phyloP scores from a whole-genome alignment of 2,888 invertebrate genomes.

The Nyleta sp. region DNA sequence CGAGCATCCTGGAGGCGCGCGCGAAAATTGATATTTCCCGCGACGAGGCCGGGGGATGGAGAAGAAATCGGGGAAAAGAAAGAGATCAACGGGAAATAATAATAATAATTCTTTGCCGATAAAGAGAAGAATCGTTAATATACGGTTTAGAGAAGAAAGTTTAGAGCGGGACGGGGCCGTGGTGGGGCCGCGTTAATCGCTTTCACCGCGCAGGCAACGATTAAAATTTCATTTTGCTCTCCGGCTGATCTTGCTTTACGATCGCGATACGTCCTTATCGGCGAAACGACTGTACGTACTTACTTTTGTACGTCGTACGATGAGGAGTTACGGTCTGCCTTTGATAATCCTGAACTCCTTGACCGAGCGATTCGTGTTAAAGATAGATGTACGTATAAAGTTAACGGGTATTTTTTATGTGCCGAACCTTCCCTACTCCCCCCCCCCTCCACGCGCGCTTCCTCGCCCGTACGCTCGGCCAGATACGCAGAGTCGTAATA shows the following conservation, averaged over 20 bases:
- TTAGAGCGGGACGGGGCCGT: constrained; percentile 26
- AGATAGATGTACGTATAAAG: constrained; percentile 64
- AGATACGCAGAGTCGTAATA: constrained; percentile 41
- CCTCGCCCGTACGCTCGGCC: background rate
- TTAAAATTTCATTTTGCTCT: constrained; percentile 67
- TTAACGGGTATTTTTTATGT: constrained; percentile 60
- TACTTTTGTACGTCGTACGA: constrained; percentile 66
- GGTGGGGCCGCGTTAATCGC: constrained; percentile 57
- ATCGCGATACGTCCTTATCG: constrained; percentile 66
- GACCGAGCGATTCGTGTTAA: constrained; percentile 63
- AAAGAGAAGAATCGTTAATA: constrained; percentile 51
- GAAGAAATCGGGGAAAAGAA: background rate
- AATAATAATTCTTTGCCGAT: constrained; percentile 42
- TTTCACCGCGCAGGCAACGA: constrained; percentile 62
- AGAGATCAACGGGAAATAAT: constrained; percentile 17
- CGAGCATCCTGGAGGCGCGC: constrained; percentile 20
- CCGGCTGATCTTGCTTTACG: constrained; percentile 67
- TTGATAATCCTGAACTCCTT: constrained; percentile 66
- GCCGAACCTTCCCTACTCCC: background rate
- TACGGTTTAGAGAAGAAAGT: constrained; percentile 59
- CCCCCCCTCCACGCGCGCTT: background rate
- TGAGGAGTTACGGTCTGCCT: constrained; percentile 66
- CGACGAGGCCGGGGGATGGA: background rate
- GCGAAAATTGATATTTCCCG: constrained; percentile 4
- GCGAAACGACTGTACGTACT: constrained; percentile 66